Evolutionary conservation across 1,140 invertebrate species (phyloP).

Genomic region (Trichonephila clavata): DNA sequence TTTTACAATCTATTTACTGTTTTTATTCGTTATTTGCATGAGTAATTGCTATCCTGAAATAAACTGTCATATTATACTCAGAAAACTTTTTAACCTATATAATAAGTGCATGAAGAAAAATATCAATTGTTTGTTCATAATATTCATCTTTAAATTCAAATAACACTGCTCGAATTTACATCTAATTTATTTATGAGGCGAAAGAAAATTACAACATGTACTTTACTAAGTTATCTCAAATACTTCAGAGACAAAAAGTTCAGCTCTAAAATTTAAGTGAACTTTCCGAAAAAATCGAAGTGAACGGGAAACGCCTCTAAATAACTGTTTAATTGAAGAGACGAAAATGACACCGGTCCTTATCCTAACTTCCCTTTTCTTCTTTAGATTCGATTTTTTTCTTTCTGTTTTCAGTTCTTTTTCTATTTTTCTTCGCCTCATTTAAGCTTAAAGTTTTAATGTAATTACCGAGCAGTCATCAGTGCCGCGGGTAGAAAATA

Average conservation of each 20-base stretch:
- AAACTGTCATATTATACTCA: no score
- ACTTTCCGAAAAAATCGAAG: background rate
- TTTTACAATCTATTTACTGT: no score
- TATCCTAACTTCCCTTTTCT: background rate
- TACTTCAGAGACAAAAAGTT: background rate
- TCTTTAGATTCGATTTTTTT: slow-evolving; percentile 2
- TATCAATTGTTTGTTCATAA: no score
- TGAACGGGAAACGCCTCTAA: background rate
- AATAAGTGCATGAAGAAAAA: no score
- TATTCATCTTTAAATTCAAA: no score
- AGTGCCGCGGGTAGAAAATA: slow-evolving; percentile 3
- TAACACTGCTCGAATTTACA: no score
- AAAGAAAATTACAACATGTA: no score
- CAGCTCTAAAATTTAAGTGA: background rate
- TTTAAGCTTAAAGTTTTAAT: slow-evolving; percentile 13
- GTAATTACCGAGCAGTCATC: slow-evolving; percentile 2
- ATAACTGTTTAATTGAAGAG: slow-evolving; percentile 15
- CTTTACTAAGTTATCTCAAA: background rate
- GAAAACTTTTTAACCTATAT: no score
- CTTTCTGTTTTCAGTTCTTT: background rate
- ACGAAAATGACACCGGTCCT: background rate
- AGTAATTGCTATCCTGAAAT: no score
- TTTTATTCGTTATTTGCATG: no score
- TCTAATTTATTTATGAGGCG: no score
- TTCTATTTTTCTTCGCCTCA: slow-evolving; percentile 6